Base-by-base conservation (phyloP, 2,797 vertebrate species). In the Enteromius argenteus region DNA sequence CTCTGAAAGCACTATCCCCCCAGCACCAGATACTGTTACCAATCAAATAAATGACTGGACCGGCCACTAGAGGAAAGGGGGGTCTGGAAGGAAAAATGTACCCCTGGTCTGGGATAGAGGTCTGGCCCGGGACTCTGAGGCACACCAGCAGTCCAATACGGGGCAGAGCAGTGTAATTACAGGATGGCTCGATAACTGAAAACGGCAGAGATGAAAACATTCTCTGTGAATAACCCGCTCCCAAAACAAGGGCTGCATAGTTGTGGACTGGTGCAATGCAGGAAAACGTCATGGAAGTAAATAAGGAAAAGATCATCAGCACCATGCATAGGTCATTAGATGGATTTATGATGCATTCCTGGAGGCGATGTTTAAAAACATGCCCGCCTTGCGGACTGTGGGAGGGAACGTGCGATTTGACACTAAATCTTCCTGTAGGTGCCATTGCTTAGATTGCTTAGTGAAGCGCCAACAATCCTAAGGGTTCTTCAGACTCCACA, bases 21-120 rank as follows among this genome's bases (percentile, higher is more conserved):
- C 58, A 64, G 46, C 80, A 83, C 19, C 21, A 72, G 74, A 84
- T 85, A 81, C 46, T 68, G 64, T 84, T 84, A 88, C 81, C 87
- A 79, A 71, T 66, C 72, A 78, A 77, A 86, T 72, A 64, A 83
- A 49, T 80, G 76, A 46, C 84, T 44, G 30, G 30, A 68, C 49
- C 1, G 13, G 35, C 11, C 37, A 69, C 74, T 60, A 32, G n/a
- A 83, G 32, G 68, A 56, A 83, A 53, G 7, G 42, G 3, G 32
- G 42, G 7, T 35, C 10, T 51, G 13, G 73, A 56, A n/a, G 62
- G 35, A 75, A 67, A 83, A 66, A 76, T 58, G 73, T 23, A 56
- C 56, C 62, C 37, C 49, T 9, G 7, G 46, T 69, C n/a, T 69
- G 78, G 46, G 21, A 53, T 37, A 53, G 78, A 80, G 73, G 49